Evolutionary conservation across 2,113 vertebrate genomes (phyloP).

Genomic region (Ophiodon elongatus): DNA sequence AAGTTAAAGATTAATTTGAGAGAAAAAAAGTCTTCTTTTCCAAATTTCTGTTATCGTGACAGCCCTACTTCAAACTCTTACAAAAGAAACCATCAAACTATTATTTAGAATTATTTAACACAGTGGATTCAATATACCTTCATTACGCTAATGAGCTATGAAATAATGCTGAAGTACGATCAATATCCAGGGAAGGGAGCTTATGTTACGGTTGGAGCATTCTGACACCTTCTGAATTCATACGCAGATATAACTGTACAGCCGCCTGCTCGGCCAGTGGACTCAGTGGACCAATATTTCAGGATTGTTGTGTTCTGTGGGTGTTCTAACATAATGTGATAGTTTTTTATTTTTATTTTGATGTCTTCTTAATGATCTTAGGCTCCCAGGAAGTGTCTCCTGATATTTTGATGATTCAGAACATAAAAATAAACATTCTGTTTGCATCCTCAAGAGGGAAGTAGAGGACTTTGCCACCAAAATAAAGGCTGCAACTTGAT

Average conservation of each 20-base stretch:
- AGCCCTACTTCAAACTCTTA: background rate
- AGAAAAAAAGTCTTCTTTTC: too few species aligned
- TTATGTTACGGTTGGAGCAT: background rate
- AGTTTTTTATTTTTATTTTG: background rate
- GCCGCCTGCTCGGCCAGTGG: background rate
- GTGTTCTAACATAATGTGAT: background rate
- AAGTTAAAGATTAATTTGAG: too few species aligned
- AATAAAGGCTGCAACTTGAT: background rate
- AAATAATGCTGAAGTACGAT: background rate
- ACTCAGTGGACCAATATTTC: background rate
- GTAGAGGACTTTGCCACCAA: conserved; percentile 41
- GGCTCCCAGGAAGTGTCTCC: background rate
- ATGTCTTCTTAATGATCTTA: background rate
- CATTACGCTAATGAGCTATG: background rate
- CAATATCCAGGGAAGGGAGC: background rate
- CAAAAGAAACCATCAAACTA: background rate
- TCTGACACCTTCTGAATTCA: background rate
- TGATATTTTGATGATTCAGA: background rate
- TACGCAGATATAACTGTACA: background rate
- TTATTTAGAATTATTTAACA: conserved; percentile 1
- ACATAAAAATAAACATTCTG: background rate
- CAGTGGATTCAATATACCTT: background rate
- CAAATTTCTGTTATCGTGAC: background rate
- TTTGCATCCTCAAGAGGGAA: conserved; percentile 57
- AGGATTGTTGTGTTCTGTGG: background rate